Conservation (phyloP, 2,113 vertebrate species). For the Sturnira hondurensis region DNA sequence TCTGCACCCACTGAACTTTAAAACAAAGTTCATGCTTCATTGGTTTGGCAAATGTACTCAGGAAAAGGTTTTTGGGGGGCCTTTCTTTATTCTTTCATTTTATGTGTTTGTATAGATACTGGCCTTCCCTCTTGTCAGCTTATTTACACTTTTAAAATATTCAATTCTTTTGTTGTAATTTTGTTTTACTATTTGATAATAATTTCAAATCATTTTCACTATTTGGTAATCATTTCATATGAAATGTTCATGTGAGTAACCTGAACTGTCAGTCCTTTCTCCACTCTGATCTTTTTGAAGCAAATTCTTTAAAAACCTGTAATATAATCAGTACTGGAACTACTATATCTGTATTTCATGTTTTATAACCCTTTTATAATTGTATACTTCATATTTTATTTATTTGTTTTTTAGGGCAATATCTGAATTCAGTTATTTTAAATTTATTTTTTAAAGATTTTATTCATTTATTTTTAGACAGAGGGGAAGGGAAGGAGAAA, state of each 20-base stretch:
- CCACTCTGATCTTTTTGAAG: background rate
- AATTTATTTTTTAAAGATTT: background rate
- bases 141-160: background rate
- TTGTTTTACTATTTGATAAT: background rate
- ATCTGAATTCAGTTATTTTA: background rate
- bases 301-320: background rate
- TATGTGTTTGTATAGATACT: background rate
- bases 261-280: background rate
- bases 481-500: too few species aligned
- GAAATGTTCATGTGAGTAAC: background rate
- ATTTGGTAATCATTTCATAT: background rate
- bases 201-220: background rate
- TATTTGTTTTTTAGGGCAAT: background rate
- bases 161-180: background rate
- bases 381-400: background rate
- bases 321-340: background rate
- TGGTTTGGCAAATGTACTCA: background rate
- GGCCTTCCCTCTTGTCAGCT: background rate
- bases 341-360: background rate
- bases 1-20: background rate
- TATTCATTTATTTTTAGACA: too few species aligned
- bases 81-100: background rate
- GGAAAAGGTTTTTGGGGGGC: background rate
- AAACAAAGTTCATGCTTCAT: background rate
- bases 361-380: background rate